A percentile compares a stretch with the other conserved stretches of the same genome.
These are phyloP conservation scores for Eubucco bourcierii DNA, from an alignment of 2,113 vertebrate species.

Conservation along the genomic window DNA sequence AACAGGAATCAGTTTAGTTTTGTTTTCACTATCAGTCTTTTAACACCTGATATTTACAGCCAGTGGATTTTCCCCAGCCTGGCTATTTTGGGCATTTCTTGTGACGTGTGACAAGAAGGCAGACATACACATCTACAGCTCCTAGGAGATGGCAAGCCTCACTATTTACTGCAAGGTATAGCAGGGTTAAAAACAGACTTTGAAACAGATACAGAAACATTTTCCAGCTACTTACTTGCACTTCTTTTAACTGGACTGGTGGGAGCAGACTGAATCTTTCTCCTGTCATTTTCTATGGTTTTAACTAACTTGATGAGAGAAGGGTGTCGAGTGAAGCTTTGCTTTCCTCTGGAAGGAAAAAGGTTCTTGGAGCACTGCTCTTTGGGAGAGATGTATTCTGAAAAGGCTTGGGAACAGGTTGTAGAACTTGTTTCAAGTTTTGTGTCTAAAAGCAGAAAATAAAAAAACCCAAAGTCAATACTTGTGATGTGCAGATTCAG, in stretches of 20 bases:
- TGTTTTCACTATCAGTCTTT: neutral
- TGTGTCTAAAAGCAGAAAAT: constrained; percentile 44
- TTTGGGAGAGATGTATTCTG: constrained; percentile 70
- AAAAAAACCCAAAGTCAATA: neutral
- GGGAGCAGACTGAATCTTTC: constrained; percentile 93
- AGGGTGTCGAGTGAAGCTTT: constrained; percentile 89
- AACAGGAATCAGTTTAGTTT: neutral
- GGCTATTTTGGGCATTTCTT: neutral
- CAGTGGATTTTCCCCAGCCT: neutral
- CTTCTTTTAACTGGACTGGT: constrained; percentile 84
- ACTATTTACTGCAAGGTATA: neutral
- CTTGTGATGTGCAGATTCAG: neutral
- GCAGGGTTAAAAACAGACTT: neutral
- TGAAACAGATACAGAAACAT: neutral
- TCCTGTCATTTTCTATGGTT: constrained; percentile 86
- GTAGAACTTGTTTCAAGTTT: constrained; percentile 15
- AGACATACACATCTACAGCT: accelerated
- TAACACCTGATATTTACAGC: neutral
- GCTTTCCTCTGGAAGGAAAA: constrained; percentile 83
- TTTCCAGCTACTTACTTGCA: constrained; percentile 68
- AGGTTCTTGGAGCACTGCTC: constrained; percentile 94
- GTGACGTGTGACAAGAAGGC: neutral
- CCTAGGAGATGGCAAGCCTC: neutral
- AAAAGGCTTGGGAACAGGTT: neutral
- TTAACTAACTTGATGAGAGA: constrained; percentile 92